Evolutionary conservation across 2,797 vertebrate species (phyloP), one percentile per base, ranked within the genome.

Genomic region (Ctenopoma kingsleyae): DNA sequence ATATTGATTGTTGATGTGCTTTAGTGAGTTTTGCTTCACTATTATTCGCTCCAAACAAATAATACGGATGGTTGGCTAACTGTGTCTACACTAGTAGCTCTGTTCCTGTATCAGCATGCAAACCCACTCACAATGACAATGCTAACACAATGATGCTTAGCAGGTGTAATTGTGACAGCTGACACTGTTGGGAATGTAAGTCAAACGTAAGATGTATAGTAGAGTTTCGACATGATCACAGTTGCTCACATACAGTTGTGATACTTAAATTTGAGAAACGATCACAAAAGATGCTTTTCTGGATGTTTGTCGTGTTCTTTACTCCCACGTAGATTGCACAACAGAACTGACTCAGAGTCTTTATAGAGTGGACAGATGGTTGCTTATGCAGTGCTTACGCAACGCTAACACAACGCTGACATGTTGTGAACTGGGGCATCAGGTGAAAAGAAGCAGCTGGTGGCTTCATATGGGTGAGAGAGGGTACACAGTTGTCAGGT

Each of bases 341-440:
- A 44, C 40, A 58, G 20, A 40, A 20, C 38, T 59, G 65, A 84
- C 58, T 71, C 64, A 52, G n/a, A 60, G 20, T 64, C 47, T 20
- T 12, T 11, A 25, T 3, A 0, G 25, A 43, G 3, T 35, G 63
- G 48, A 56, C 82, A 87, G 75, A 83, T 85, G 79, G 78, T 44
- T 71, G 70, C 52, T 76, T 70, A 57, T 71, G 79, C 57, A 69
- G 48, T 6, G 63, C 67, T 83, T 53, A 71, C 68, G 71, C 47
- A 57, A 69, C 15, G 19, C 22, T 20, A 51, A 54, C 63, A 69
- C 64, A 59, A 48, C 2, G 4, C 44, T 58, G 59, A 74, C 49
- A 47, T 73, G 35, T 53, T 74, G 59, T 51, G 63, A 81, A 69
- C 22, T 43, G 1, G 36, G 11, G 27, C 50, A 43, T 65, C 49